Evolutionary conservation across 2,888 invertebrate genomes (phyloP), one percentile per base, ranked within the genome.

Genomic region (Sphecodes monilicornis): DNA sequence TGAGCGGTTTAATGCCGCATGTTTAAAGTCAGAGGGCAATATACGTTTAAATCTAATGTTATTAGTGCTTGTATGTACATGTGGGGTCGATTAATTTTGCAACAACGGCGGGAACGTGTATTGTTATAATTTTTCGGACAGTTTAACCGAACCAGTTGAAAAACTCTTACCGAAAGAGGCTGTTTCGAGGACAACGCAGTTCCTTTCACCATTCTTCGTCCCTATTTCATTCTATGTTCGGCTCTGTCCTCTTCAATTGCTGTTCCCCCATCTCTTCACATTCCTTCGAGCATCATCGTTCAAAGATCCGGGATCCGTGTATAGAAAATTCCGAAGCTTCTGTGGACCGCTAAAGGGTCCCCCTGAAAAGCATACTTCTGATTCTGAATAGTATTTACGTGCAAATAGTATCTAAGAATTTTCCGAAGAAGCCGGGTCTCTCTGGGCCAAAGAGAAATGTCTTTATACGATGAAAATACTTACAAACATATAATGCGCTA

Each of bases 291-390:
- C 75, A 71, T 85, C 74, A 72, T 57, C 76, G 78, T 76, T 78
- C 76, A 88, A 86, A 82, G 85, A 74, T 82, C 78, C 69, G 69
- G 69, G 11, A 71, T 43, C 54, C 46, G 69, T 86, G 73, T 83
- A 78, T 75, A 81, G 76, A 74, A 83, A 86, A 90, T 90, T 81
- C 82, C 87, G 73, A 83, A 86, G 84, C 85, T 71, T 74, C 84
- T 72, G 72, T 72, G 71, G 43, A 80, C 74, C 68, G 71, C 72
- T 69, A 76, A 84, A 82, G 76, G 80, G 73, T 29, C 71, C 29
- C 22, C 74, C n/a, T 69, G 78, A 50, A 79, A 86, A 68, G 86
- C 84, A 84, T 82, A 71, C 80, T 80, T 80, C 60, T 46, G 70
- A 86, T 76, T 78, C 81, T 76, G 72, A 77, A 74, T 60, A 77